Conservation (phyloP, 2,888 invertebrate species). For the Polylopha cassiicola region DNA sequence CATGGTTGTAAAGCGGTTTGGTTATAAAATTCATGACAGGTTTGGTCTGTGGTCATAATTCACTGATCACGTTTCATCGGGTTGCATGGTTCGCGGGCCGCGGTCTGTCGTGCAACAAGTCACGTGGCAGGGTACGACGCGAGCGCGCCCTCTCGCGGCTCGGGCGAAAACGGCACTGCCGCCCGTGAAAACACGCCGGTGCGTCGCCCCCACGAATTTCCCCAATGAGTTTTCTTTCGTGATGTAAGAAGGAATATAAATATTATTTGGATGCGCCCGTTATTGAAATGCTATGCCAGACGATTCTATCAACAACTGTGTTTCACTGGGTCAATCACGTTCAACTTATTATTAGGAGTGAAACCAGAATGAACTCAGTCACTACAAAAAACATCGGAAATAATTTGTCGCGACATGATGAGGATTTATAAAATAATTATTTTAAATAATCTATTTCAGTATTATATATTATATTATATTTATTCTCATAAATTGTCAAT, state of each 20-base stretch:
- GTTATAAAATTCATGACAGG: slow-evolving; percentile 67
- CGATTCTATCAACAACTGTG: no score
- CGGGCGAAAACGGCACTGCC: slow-evolving; percentile 67
- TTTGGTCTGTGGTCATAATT: slow-evolving; percentile 33
- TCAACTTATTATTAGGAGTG: no score
- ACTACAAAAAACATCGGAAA: no score
- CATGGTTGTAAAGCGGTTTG: slow-evolving; percentile 58
- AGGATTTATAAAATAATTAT: no score
- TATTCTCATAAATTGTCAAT: no score
- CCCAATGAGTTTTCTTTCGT: slow-evolving; percentile 68
- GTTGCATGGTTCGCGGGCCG: slow-evolving; percentile 49
- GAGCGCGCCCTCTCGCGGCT: slow-evolving; percentile 71
- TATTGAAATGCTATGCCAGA: no score
- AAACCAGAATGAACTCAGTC: no score
- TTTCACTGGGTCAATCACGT: no score
- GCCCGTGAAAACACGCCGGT: slow-evolving; percentile 61
- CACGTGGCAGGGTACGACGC: slow-evolving; percentile 50
- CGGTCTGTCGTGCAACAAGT: slow-evolving; percentile 66
- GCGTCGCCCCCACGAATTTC: slow-evolving; percentile 74
- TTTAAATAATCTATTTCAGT: no score
- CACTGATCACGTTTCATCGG: slow-evolving; percentile 41
- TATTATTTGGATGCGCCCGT: slow-evolving; percentile 50
- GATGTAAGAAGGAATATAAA: slow-evolving; percentile 57
- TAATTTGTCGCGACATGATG: no score
- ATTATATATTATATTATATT: no score